phyloP scores from a whole-genome alignment of 2,888 invertebrate species.

The Leistus spinibarbis region DNA sequence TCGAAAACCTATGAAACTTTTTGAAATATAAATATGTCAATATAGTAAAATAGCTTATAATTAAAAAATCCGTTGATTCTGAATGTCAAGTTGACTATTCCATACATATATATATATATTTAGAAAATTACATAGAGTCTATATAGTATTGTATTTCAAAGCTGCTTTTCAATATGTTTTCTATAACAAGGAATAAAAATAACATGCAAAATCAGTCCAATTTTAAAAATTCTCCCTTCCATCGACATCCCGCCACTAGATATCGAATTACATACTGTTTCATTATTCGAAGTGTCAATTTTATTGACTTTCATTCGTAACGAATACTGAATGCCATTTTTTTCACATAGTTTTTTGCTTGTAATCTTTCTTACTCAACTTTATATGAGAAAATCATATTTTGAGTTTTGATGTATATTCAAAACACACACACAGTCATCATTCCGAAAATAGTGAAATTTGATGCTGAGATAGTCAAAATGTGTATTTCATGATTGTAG shows the following conservation, averaged over 20 bases:
- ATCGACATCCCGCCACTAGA: constrained; percentile 8
- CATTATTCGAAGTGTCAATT: constrained; percentile 5
- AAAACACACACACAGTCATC: too few species aligned
- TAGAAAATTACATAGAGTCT: not conserved
- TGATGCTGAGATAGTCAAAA: too few species aligned
- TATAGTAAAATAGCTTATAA: too few species aligned
- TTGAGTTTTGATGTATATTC: too few species aligned
- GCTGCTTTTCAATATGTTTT: not conserved
- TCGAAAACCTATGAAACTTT: too few species aligned
- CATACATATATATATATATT: too few species aligned
- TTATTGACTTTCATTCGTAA: not conserved
- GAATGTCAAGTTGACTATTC: too few species aligned
- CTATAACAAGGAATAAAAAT: constrained; percentile 30
- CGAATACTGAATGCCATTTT: not conserved
- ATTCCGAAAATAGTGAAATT: too few species aligned
- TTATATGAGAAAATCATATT: too few species aligned
- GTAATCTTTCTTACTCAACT: not conserved
- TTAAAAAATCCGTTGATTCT: too few species aligned
- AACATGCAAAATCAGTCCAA: constrained; percentile 33
- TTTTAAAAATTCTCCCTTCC: constrained; percentile 13
- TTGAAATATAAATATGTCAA: too few species aligned
- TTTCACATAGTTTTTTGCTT: not conserved
- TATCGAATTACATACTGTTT: constrained; percentile 29
- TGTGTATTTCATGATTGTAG: too few species aligned
- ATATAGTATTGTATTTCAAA: not conserved